Evolutionary conservation across 2,797 vertebrate genomes (phyloP).

Genomic region (Enteromius afrohamiltoni): DNA sequence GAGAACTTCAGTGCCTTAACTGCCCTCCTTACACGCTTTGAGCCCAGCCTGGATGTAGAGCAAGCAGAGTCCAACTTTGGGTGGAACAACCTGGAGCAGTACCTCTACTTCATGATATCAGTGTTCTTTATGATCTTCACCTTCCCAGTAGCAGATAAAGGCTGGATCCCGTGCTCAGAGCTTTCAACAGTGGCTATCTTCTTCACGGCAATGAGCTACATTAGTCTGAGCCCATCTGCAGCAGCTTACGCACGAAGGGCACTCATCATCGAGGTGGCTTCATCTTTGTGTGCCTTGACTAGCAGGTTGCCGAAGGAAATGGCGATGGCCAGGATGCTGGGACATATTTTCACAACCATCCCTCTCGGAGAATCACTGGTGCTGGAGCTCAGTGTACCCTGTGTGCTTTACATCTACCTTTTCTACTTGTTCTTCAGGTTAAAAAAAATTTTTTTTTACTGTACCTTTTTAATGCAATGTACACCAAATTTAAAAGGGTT

Average conservation of each 20-base stretch:
- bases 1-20: conserved; percentile 92
- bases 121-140: conserved; percentile 95
- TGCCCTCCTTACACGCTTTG: conserved; percentile 88
- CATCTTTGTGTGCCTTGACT: conserved; percentile 84
- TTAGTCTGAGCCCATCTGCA: conserved; percentile 87
- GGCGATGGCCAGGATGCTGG: conserved; percentile 76
- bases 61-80: conserved; percentile 95
- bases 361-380: conserved; percentile 85
- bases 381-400: conserved; percentile 89
- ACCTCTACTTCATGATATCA: conserved; percentile 91
- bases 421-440: conserved; percentile 91
- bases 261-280: conserved; percentile 86
- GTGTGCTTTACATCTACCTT: conserved; percentile 89
- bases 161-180: conserved; percentile 95
- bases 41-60: conserved; percentile 91
- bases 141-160: conserved; percentile 92
- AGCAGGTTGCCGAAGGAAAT: conserved; percentile 80
- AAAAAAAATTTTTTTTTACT: conserved; percentile 15
- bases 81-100: conserved; percentile 96
- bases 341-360: conserved; percentile 83
- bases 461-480: not conserved
- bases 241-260: conserved; percentile 85
- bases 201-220: conserved; percentile 91
- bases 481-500: not conserved
- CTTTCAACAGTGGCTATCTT: conserved; percentile 89